A percentile compares a stretch with the other conserved stretches of the same genome.
phyloP scores from a whole-genome alignment of 2,797 vertebrate genomes.

The Scolopax bukidnonensis region DNA sequence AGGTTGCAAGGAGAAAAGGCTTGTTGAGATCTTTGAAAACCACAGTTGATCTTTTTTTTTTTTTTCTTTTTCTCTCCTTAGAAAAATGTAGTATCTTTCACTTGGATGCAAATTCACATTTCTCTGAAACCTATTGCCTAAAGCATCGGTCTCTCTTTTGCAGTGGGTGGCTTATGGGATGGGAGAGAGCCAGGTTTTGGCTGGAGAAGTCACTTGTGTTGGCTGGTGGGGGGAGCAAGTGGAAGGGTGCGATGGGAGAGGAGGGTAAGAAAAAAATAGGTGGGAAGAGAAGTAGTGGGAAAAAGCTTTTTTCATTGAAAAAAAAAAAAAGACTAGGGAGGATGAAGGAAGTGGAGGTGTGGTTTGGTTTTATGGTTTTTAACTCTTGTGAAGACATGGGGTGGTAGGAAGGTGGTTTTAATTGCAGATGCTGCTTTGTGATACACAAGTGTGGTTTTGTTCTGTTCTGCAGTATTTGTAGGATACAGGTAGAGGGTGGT shows the following conservation, averaged over 20 bases:
- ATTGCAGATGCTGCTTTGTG: fast-evolving
- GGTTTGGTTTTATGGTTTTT: neutral
- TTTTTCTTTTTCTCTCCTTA: neutral
- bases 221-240: neutral
- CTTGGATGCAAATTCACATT: neutral
- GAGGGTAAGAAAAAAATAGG: neutral
- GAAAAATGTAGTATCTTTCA: neutral
- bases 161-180: neutral
- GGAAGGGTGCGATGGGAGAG: neutral
- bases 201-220: fast-evolving
- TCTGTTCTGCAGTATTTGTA: neutral
- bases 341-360: neutral
- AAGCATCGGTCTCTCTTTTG: neutral
- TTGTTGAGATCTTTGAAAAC: neutral
- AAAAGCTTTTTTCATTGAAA: neutral
- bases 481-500: fast-evolving
- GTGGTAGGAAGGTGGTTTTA: neutral
- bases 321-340: neutral
- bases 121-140: neutral
- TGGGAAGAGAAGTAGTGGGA: neutral
- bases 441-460: neutral
- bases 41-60: fast-evolving
- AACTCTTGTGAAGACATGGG: neutral
- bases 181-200: neutral
- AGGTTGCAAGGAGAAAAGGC: neutral